A percentile compares a stretch with the other conserved stretches of the same genome.
Evolutionary conservation across 2,888 invertebrate species (phyloP).

Genomic region (Strigamia transsilvanica): DNA sequence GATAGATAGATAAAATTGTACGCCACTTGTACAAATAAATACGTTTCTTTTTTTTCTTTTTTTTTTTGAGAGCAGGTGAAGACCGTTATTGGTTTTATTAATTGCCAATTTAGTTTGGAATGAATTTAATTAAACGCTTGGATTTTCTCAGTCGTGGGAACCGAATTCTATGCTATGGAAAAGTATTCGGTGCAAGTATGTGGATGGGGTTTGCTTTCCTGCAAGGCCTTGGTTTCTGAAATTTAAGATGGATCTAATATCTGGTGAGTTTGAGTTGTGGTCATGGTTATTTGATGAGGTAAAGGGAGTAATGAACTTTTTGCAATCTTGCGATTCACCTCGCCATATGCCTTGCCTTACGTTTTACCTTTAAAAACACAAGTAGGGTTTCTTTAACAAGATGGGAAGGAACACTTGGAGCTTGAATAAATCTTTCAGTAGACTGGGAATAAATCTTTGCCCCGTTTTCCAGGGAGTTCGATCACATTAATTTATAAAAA

Average conservation of each 20-base stretch:
- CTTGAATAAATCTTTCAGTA: conserved; percentile 15
- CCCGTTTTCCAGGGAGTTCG: neutral
- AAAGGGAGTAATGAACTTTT: neutral
- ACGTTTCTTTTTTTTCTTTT: neutral
- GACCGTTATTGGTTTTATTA: neutral
- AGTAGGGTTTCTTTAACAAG: neutral
- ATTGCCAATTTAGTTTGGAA: neutral
- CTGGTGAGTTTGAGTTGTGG: neutral
- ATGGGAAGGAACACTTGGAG: conserved; percentile 11
- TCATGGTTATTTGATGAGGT: neutral
- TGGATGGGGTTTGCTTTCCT: too few relatives aligned
- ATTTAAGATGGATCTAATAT: neutral
- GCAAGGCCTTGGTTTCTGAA: too few relatives aligned
- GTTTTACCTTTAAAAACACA: conserved; percentile 4
- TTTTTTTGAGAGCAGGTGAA: neutral
- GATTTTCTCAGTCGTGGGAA: too few relatives aligned
- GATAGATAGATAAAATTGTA: neutral
- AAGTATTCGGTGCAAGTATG: too few relatives aligned
- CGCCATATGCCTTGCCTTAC: neutral
- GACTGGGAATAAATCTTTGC: conserved; percentile 3
- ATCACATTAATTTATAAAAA: conserved; percentile 20
- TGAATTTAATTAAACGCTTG: neutral
- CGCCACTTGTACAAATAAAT: neutral
- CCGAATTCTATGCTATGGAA: too few relatives aligned
- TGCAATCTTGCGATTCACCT: neutral